Conservation (phyloP, 2,113 vertebrate genomes). For the Haemorhous mexicanus region DNA sequence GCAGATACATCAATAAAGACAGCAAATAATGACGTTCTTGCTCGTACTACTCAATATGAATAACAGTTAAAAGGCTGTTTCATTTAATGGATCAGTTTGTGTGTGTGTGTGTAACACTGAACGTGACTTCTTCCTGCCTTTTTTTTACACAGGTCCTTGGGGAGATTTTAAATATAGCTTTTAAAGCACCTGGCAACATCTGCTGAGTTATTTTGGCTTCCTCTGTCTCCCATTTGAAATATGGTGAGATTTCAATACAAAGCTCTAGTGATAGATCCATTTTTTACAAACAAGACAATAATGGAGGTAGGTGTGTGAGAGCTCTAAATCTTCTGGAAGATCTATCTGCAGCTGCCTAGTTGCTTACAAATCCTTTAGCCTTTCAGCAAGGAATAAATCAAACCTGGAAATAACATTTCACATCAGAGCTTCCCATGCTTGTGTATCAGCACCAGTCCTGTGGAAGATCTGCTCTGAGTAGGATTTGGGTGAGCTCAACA, state of each 20-base stretch:
- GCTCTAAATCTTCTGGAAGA: neutral
- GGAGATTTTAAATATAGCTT: neutral
- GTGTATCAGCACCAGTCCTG: accelerated
- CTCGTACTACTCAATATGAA: neutral
- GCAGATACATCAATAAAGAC: neutral
- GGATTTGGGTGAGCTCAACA: neutral
- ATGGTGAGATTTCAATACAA: neutral
- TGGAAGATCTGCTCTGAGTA: neutral
- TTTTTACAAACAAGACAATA: neutral
- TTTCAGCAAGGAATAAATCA: neutral
- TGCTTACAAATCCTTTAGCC: neutral
- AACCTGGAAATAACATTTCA: neutral
- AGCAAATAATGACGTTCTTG: neutral
- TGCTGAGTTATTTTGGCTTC: neutral
- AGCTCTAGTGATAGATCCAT: neutral
- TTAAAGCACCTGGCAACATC: neutral
- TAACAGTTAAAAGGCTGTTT: constrained; percentile 15
- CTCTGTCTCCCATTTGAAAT: neutral
- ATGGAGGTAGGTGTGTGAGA: neutral
- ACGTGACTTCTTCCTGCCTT: neutral
- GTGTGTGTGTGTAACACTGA: neutral
- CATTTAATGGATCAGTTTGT: neutral
- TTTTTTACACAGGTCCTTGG: neutral
- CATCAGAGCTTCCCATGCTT: neutral
- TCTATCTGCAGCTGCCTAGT: neutral